Evolutionary conservation across 92 coral and sea anemone species (phyloP).

Genomic region (Nematostella vectensis): DNA sequence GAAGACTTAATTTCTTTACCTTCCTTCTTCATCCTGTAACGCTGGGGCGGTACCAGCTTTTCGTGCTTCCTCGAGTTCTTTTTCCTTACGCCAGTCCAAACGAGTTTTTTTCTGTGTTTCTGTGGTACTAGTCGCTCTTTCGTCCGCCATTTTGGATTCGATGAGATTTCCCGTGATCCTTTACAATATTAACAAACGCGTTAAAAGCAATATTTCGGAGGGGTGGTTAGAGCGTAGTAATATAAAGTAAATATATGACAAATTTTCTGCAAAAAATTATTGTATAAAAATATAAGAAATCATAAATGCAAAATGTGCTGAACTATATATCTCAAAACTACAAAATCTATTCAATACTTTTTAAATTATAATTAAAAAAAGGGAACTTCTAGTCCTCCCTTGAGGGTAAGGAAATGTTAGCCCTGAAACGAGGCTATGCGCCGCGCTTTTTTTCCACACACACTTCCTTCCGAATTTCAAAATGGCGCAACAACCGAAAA

Average conservation of each 20-base stretch:
- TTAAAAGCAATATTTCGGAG: background rate
- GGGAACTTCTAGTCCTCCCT: background rate
- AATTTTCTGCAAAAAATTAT: no score
- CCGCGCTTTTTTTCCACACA: no score
- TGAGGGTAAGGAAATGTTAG: no score
- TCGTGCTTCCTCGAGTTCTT: slow-evolving; percentile 96
- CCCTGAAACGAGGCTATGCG: no score
- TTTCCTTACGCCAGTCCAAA: slow-evolving; percentile 95
- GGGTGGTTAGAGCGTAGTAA: no score
- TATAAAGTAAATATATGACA: no score
- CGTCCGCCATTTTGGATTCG: slow-evolving; percentile 87
- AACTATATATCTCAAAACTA: no score
- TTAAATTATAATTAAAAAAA: no score
- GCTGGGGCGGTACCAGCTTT: slow-evolving; percentile 99
- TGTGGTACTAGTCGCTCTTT: slow-evolving; percentile 14
- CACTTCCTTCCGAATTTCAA: background rate
- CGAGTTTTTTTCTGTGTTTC: slow-evolving; percentile 86
- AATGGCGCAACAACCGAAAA: slow-evolving; percentile 26
- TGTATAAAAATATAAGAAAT: no score
- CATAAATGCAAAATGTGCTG: no score
- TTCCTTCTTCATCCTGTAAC: slow-evolving; percentile 97
- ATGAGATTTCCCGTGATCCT: slow-evolving; percentile 29
- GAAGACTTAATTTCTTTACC: no score
- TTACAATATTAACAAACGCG: background rate
- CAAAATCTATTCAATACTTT: no score